These are phyloP conservation scores for Pollenia angustigena DNA, from an alignment of 2,888 invertebrate genomes.

Conservation along the genomic window DNA sequence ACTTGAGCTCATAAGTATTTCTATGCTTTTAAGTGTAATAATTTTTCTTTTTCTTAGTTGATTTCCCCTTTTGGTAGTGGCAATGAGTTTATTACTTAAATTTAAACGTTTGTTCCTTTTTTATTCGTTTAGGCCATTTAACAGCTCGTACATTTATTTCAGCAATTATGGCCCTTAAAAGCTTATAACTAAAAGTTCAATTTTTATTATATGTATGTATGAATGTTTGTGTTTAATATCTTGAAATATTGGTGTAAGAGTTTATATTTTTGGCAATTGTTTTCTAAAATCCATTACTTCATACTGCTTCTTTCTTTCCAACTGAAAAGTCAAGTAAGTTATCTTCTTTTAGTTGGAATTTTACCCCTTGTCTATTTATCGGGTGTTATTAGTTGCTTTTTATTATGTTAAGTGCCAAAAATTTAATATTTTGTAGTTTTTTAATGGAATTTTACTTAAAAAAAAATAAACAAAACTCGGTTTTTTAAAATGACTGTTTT, in stretches of 20 bases:
- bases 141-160: conserved; percentile 37
- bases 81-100: conserved; percentile 63
- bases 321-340: conserved; percentile 22
- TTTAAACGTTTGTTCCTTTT: conserved; percentile 37
- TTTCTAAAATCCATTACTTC: conserved; percentile 80
- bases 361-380: conserved; percentile 6
- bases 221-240: not conserved
- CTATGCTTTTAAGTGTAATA: conserved; percentile 26
- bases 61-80: conserved; percentile 28
- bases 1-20: conserved; percentile 11
- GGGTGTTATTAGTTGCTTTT: conserved; percentile 66
- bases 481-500: not conserved
- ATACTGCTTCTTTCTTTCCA: conserved; percentile 34
- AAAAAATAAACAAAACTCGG: not conserved
- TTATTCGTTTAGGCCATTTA: conserved; percentile 57
- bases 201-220: not conserved
- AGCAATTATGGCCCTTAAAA: conserved; percentile 55
- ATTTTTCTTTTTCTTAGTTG: conserved; percentile 22
- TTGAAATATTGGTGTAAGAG: not conserved
- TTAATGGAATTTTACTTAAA: conserved; percentile 21
- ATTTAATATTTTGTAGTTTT: conserved; percentile 19
- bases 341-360: not conserved
- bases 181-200: conserved; percentile 34
- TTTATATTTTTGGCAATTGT: conserved; percentile 78
- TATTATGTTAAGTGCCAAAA: conserved; percentile 56